Evolutionary conservation across 2,888 invertebrate genomes (phyloP), one percentile per base, ranked within the genome.

Genomic region (Priapulus caudatus): DNA sequence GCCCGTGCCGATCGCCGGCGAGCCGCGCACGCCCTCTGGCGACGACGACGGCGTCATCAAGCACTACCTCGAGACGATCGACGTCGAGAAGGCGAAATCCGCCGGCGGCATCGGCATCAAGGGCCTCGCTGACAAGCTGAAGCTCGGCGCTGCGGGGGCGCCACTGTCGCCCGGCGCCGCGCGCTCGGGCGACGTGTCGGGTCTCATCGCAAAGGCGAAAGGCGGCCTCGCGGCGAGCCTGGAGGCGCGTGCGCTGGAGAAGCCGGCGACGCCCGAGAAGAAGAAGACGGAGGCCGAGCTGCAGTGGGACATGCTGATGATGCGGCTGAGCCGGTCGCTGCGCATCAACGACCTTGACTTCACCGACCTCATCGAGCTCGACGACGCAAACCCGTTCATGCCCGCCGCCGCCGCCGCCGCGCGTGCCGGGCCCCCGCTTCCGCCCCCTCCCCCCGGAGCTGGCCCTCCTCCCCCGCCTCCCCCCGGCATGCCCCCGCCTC

Each of bases 291-390:
- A 92, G 72, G 89, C 87, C 65, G 93, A 95, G 65, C 72, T 93
- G 1, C 88, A 92, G 65, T 97, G 97, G 95, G 93, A 95, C 66
- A 87, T 89, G 65, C 72, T 95, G 56, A 82, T 84, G 49, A 81
- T 82, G 43, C 51, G 69, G 51, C 59, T 65, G 48, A 61, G 61
- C 2, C 84, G 56, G n/a, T 71, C 73, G 2, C 81, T 86, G 58
- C 78, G 91, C 47, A 75, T 79, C 57, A 91, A 93, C 69, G 95
- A 97, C 72, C 78, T 97, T 65, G 97, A 98, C 72, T 98, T 98
- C 72, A 90, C 90, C 10, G 95, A 97, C 72, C 77, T 98, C 51
- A 81, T 80, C 49, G 81, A 81, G 24, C 88, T 87, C 52, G 92
- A 95, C 60, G 95, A 95, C 67, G 80, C 82, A 52, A 65, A 69